These are phyloP conservation scores for Rhyacophila evoluta DNA, from an alignment of 2,888 invertebrate genomes.

Conservation along the genomic window DNA sequence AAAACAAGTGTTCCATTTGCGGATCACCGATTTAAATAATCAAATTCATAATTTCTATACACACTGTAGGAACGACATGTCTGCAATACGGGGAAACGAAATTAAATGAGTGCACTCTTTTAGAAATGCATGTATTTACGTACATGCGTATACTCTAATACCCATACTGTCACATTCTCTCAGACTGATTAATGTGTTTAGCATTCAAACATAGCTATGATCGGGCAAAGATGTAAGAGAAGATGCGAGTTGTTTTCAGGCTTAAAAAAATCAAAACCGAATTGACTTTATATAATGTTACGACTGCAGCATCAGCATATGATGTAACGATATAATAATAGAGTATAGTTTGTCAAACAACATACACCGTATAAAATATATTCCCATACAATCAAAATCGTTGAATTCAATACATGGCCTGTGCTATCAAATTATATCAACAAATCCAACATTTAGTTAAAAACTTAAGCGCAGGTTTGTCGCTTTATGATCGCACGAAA, in stretches of 20 bases:
- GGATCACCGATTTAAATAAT: too few species aligned
- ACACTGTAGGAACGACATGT: too few species aligned
- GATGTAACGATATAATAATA: not conserved
- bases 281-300: not conserved
- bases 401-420: too few species aligned
- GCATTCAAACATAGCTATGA: conserved; percentile 42
- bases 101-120: not conserved
- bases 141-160: not conserved
- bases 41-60: not conserved
- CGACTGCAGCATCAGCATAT: not conserved
- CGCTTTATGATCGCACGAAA: too few species aligned
- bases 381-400: too few species aligned
- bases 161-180: conserved; percentile 34
- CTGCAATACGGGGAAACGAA: not conserved
- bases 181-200: conserved; percentile 42
- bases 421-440: too few species aligned
- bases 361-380: too few species aligned
- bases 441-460: too few species aligned
- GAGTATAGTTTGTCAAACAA: too few species aligned
- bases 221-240: conserved; percentile 20
- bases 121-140: not conserved
- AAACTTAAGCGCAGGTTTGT: too few species aligned
- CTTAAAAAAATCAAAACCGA: not conserved
- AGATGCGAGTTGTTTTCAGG: not conserved
- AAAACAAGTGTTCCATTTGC: too few species aligned